A percentile compares a stretch with the other conserved stretches of the same genome.
Evolutionary conservation across 2,888 invertebrate genomes (phyloP).

Genomic region (Drosophila cognata): DNA sequence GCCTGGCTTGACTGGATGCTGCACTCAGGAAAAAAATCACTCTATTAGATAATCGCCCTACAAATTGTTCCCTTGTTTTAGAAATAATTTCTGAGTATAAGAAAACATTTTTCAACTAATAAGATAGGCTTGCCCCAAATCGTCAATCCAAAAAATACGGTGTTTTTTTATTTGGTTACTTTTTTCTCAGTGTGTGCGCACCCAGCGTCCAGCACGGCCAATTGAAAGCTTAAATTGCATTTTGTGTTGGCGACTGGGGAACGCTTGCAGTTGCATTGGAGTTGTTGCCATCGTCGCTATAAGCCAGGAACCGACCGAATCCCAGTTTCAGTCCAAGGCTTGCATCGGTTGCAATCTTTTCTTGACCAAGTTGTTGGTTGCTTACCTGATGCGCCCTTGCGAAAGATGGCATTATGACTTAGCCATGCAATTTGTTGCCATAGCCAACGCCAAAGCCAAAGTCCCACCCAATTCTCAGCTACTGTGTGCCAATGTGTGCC

Average conservation of each 20-base stretch:
- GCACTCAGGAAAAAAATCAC: not conserved
- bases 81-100: not conserved
- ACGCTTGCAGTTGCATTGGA: slow-evolving; percentile 16
- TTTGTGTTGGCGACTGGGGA: slow-evolving; percentile 65
- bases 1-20: slow-evolving; percentile 18
- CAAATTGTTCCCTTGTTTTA: not conserved
- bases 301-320: not conserved
- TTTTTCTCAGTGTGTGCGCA: not conserved
- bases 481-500: slow-evolving; percentile 13
- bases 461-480: slow-evolving; percentile 7
- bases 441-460: slow-evolving; percentile 3
- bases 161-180: too few relatives aligned
- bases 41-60: not conserved
- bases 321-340: not conserved
- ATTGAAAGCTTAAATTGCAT: slow-evolving; percentile 81
- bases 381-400: slow-evolving; percentile 58
- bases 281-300: slow-evolving; percentile 9
- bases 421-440: slow-evolving; percentile 60
- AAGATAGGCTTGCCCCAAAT: too few relatives aligned
- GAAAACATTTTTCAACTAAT: not conserved
- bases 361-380: not conserved
- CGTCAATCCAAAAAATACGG: too few relatives aligned
- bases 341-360: not conserved
- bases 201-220: slow-evolving; percentile 52
- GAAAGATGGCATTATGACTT: slow-evolving; percentile 54